These are phyloP conservation scores for Notarius quadriscutis DNA, from an alignment of 2,113 vertebrate species.

Conservation along the genomic window DNA sequence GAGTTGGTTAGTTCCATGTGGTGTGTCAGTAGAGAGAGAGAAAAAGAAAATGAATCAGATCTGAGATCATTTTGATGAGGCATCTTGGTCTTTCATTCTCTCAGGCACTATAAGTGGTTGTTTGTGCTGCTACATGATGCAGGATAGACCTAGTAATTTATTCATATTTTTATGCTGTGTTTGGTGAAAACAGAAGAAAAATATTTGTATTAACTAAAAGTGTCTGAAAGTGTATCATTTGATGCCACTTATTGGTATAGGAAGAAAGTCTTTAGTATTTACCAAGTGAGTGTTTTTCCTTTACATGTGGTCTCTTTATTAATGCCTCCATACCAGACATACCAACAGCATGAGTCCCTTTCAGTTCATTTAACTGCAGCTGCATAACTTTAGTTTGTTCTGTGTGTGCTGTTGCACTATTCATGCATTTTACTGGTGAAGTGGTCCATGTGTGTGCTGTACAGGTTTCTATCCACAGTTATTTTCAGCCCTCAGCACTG, in stretches of 20 bases:
- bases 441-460: conserved; percentile 9
- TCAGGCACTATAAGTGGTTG: background rate
- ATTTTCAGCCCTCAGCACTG: background rate
- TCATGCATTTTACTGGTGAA: conserved; percentile 4
- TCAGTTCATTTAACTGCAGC: conserved; percentile 13
- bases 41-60: background rate
- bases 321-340: conserved; percentile 29
- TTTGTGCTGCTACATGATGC: background rate
- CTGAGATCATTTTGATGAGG: background rate
- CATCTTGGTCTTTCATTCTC: background rate
- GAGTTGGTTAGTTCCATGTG: background rate
- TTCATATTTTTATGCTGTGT: background rate
- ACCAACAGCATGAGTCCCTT: conserved; percentile 10
- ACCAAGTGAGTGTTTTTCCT: background rate
- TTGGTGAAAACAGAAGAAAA: background rate
- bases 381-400: conserved; percentile 13
- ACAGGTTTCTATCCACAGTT: background rate
- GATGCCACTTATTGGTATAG: background rate
- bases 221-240: background rate
- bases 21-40: background rate
- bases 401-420: background rate
- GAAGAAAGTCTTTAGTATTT: background rate
- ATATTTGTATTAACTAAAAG: background rate
- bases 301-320: conserved; percentile 1
- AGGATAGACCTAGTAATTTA: background rate